Evolutionary conservation across 2,113 vertebrate genomes (phyloP).

Genomic region (Megaceryle maxima): DNA sequence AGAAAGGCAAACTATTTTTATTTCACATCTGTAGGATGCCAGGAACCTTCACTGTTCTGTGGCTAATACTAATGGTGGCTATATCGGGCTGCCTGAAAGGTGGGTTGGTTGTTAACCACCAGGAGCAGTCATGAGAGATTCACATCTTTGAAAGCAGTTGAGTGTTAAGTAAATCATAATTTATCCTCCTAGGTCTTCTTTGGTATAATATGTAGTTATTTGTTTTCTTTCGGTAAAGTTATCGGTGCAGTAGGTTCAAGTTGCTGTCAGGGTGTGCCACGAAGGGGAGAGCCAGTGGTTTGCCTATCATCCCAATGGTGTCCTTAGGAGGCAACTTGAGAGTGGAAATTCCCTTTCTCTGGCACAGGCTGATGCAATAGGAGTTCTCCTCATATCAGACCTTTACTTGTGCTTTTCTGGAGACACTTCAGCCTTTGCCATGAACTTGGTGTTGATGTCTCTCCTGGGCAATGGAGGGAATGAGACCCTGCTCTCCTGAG

Average conservation of each 20-base stretch:
- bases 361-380: neutral
- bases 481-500: neutral
- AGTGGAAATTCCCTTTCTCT: neutral
- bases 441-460: neutral
- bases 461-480: neutral
- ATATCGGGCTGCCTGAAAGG: neutral
- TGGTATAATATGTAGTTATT: neutral
- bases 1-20: neutral
- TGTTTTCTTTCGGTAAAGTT: neutral
- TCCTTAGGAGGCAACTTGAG: neutral
- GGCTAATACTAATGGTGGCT: neutral
- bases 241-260: neutral
- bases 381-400: neutral
- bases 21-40: neutral
- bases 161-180: neutral
- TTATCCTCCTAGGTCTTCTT: neutral
- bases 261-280: neutral
- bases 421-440: neutral
- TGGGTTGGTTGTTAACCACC: neutral
- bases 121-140: neutral
- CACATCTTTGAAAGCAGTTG: neutral
- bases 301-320: rapidly evolving
- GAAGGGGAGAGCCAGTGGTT: neutral
- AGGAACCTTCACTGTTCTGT: neutral
- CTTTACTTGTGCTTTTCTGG: neutral